Evolutionary conservation across 1,140 invertebrate species (phyloP).

Genomic region (Calephelis nemesis): DNA sequence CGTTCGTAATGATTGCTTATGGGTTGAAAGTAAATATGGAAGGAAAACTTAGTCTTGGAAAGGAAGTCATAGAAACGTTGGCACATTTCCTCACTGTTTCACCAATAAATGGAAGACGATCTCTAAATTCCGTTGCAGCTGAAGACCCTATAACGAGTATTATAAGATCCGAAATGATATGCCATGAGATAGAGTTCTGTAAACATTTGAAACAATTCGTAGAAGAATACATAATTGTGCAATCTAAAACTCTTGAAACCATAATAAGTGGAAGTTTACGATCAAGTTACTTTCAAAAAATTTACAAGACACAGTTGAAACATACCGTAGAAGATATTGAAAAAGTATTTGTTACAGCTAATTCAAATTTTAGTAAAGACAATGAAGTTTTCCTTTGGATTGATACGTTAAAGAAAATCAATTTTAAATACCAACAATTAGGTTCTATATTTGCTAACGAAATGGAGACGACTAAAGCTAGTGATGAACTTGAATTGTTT

Average conservation of each 20-base stretch:
- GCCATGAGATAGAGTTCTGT: conserved; percentile 45
- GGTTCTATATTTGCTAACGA: conserved; percentile 27
- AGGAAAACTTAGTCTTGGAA: conserved; percentile 44
- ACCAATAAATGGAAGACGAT: conserved; percentile 31
- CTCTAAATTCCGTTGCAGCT: conserved; percentile 22
- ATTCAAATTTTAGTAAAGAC: conserved; percentile 36
- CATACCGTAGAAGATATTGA: conserved; percentile 40
- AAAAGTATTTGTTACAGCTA: conserved; percentile 35
- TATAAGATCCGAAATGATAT: conserved; percentile 40
- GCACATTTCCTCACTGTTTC: conserved; percentile 29
- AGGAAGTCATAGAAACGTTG: conserved; percentile 44
- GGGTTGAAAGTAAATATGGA: conserved; percentile 46
- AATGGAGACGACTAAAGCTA: conserved; percentile 19
- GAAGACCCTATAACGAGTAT: conserved; percentile 38
- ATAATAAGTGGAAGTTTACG: conserved; percentile 34
- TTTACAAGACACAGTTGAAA: conserved; percentile 43
- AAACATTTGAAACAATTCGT: conserved; percentile 37
- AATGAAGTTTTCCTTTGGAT: conserved; percentile 45
- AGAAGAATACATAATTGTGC: conserved; percentile 45
- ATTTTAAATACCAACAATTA: conserved; percentile 46
- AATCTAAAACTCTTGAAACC: conserved; percentile 39
- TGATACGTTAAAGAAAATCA: conserved; percentile 54
- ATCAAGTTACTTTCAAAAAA: conserved; percentile 24
- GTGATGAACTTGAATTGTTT: conserved; percentile 34
- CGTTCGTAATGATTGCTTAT: conserved; percentile 14